phyloP scores from a whole-genome alignment of 2,113 vertebrate species.

The Dasyornis broadbenti region DNA sequence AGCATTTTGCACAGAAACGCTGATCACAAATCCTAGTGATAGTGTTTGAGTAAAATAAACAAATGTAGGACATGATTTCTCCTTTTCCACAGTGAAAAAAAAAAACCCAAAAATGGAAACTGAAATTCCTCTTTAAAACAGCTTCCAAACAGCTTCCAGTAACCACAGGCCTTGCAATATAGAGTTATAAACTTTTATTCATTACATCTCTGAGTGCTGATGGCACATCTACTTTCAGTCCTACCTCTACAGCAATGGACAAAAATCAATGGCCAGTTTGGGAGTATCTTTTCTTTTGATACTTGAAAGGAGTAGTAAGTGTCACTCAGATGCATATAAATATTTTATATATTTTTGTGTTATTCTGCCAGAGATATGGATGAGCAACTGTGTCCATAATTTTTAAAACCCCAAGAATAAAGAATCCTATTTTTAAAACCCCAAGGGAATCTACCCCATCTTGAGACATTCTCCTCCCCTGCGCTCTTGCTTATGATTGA shows the following conservation, averaged over 20 bases:
- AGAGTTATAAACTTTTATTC: neutral
- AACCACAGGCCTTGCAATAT: neutral
- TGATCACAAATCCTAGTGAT: neutral
- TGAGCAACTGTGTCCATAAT: neutral
- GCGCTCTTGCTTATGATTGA: neutral
- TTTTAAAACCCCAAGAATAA: neutral
- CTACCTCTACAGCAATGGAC: neutral
- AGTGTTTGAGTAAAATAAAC: neutral
- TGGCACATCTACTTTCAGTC: neutral
- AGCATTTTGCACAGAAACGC: neutral
- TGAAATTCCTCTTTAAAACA: neutral
- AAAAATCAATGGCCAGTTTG: neutral
- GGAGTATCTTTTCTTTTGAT: neutral
- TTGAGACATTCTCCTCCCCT: neutral
- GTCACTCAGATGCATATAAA: neutral
- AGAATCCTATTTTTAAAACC: neutral
- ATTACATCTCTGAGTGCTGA: neutral
- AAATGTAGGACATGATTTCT: neutral
- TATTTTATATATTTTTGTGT: neutral
- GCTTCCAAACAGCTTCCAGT: neutral
- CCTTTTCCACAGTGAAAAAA: neutral
- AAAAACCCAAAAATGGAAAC: neutral
- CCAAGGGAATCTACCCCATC: neutral
- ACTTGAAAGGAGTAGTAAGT: accelerated
- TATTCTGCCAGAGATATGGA: neutral